phyloP scores from a whole-genome alignment of 2,888 invertebrate genomes.

The Prenolepis imparis region DNA sequence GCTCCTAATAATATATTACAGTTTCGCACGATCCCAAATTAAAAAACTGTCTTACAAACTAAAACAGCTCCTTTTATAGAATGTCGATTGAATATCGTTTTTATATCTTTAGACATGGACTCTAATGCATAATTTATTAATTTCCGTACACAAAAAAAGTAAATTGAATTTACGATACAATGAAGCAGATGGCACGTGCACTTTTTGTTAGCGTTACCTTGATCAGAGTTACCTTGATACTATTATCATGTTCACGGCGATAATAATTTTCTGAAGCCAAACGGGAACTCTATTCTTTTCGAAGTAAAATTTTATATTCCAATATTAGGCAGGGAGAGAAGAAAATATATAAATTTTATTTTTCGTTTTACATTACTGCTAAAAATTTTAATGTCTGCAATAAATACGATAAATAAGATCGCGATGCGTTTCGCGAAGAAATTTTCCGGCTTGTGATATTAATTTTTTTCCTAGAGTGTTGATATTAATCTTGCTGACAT shows the following conservation, averaged over 20 bases:
- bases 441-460: neutral
- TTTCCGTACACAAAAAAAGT: conserved; percentile 12
- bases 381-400: neutral
- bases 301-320: neutral
- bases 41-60: conserved; percentile 7
- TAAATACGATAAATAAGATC: neutral
- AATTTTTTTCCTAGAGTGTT: neutral
- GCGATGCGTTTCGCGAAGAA: neutral
- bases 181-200: conserved; percentile 25
- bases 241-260: conserved; percentile 6
- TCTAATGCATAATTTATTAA: conserved; percentile 35
- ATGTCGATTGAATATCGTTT: neutral
- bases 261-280: neutral
- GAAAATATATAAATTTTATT: neutral
- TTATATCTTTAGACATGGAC: neutral
- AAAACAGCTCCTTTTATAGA: conserved; percentile 39
- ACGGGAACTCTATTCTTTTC: neutral
- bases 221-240: conserved; percentile 22
- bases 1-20: neutral
- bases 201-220: conserved; percentile 16
- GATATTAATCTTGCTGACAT: conserved; percentile 23
- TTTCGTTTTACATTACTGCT: neutral
- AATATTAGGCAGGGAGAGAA: neutral
- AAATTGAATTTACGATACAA: conserved; percentile 32
- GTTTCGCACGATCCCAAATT: neutral